phyloP scores from a whole-genome alignment of 2,888 invertebrate species.

The Protophormia terraenovae region DNA sequence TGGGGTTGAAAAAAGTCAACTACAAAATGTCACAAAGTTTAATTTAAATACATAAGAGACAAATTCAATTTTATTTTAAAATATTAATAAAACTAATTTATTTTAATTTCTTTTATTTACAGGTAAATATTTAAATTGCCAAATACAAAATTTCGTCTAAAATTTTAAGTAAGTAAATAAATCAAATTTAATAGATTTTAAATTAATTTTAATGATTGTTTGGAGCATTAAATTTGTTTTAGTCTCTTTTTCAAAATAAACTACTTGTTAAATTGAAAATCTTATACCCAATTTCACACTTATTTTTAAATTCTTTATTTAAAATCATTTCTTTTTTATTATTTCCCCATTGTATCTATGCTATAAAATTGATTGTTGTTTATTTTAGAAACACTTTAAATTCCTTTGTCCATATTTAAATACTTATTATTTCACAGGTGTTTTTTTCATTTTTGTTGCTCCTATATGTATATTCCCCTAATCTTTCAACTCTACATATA shows the following conservation, averaged over 20 bases:
- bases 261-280: background rate
- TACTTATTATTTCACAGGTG: constrained; percentile 26
- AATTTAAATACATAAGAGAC: background rate
- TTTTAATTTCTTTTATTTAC: background rate
- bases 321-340: too few relatives aligned
- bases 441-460: background rate
- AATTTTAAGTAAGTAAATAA: background rate
- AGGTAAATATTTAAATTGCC: constrained; percentile 25
- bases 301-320: background rate
- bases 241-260: too few relatives aligned
- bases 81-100: background rate
- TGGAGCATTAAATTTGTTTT: too few relatives aligned
- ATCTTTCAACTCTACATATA: background rate
- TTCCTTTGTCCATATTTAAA: background rate
- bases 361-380: too few relatives aligned
- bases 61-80: background rate
- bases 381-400: background rate
- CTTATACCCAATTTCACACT: background rate
- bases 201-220: background rate
- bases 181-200: background rate
- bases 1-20: background rate
- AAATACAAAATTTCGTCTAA: background rate
- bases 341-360: too few relatives aligned
- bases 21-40: background rate
- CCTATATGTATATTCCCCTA: too few relatives aligned